phyloP scores from a whole-genome alignment of 2,113 vertebrate species.

The Gobio gobio region DNA sequence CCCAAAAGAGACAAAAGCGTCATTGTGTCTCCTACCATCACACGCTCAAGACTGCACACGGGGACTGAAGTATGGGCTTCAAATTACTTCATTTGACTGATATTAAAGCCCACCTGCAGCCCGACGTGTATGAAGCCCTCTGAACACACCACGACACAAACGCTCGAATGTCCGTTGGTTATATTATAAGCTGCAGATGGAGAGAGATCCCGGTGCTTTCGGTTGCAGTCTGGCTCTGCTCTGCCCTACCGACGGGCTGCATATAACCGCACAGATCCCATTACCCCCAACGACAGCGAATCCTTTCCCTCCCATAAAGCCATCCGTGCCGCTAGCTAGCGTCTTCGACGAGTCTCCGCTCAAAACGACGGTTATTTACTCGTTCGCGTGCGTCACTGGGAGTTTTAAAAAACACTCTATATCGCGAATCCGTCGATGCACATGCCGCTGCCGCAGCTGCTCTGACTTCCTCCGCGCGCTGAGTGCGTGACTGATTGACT shows the following conservation, averaged over 20 bases:
- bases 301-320: neutral
- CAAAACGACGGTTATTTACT: neutral
- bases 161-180: neutral
- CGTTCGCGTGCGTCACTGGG: neutral
- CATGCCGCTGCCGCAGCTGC: slow-evolving; percentile 1
- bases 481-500: neutral
- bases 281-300: slow-evolving; percentile 22
- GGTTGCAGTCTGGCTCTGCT: neutral
- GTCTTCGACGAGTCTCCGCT: neutral
- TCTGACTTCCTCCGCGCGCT: neutral
- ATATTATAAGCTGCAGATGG: neutral
- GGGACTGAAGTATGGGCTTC: slow-evolving; percentile 55
- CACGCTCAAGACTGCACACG: slow-evolving; percentile 69
- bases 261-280: slow-evolving; percentile 29
- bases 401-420: neutral
- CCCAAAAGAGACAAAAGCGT: slow-evolving; percentile 98
- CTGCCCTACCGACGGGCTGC: slow-evolving; percentile 18
- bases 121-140: neutral
- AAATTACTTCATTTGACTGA: slow-evolving; percentile 31
- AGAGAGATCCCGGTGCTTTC: slow-evolving; percentile 12
- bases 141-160: slow-evolving; percentile 7
- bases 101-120: slow-evolving; percentile 22
- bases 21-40: slow-evolving; percentile 99
- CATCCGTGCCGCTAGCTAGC: neutral
- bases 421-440: neutral